A percentile compares a stretch with the other conserved stretches of the same genome.
Evolutionary conservation across 2,888 invertebrate species (phyloP).

Genomic region (Cephus runcator): DNA sequence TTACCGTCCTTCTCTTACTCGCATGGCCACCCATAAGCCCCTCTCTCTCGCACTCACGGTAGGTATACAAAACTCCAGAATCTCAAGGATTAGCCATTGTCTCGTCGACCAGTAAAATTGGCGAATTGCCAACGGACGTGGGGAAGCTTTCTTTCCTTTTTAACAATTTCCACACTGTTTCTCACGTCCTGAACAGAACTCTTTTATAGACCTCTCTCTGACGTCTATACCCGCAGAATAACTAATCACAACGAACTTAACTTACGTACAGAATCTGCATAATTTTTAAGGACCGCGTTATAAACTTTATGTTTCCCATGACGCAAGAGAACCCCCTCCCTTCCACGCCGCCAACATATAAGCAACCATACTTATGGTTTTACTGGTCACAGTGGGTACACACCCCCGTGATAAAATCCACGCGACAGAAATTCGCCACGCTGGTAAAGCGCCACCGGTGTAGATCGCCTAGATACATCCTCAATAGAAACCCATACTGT

Average conservation of each 20-base stretch:
- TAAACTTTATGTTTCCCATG: constrained; percentile 55
- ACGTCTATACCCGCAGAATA: background rate
- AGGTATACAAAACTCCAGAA: background rate
- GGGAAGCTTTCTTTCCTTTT: background rate
- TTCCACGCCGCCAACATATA: background rate
- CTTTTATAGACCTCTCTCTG: background rate
- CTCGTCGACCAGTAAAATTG: background rate
- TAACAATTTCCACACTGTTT: background rate
- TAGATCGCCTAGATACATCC: constrained; percentile 15
- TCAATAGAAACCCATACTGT: constrained; percentile 48
- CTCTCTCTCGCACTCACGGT: background rate
- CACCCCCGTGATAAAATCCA: constrained; percentile 61
- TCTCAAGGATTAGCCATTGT: background rate
- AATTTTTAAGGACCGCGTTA: constrained; percentile 37
- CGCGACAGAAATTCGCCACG: constrained; percentile 58
- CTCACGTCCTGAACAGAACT: background rate
- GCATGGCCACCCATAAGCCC: background rate
- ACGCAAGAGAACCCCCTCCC: constrained; percentile 36
- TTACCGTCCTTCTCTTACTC: background rate
- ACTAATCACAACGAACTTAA: background rate
- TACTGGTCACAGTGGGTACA: constrained; percentile 61
- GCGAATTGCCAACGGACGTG: background rate
- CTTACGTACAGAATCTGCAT: constrained; percentile 12
- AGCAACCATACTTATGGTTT: constrained; percentile 31
- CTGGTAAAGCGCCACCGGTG: constrained; percentile 33